Evolutionary conservation across 2,113 vertebrate genomes (phyloP).

Genomic region (Cinclus mexicanus): DNA sequence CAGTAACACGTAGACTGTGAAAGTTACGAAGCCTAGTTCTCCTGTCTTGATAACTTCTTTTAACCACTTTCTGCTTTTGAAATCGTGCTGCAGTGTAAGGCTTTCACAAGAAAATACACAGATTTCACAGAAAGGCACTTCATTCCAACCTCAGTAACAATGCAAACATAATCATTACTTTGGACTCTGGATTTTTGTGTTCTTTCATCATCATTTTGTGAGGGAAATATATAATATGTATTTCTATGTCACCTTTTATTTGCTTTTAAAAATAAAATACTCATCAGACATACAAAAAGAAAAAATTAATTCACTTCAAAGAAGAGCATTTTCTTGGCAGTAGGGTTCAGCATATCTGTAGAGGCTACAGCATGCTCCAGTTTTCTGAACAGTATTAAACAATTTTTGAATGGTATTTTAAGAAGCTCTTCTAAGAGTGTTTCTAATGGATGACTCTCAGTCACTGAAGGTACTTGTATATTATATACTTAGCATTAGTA

Average conservation of each 20-base stretch:
- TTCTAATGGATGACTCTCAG: not conserved
- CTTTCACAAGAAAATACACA: not conserved
- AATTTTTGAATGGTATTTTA: slow-evolving; percentile 5
- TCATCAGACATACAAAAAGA: not conserved
- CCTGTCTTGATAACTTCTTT: not conserved
- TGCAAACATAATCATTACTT: not conserved
- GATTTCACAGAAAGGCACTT: not conserved
- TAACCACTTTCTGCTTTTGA: not conserved
- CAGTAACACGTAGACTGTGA: not conserved
- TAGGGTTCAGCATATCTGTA: not conserved
- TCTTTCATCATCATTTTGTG: not conserved
- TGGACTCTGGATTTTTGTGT: not conserved
- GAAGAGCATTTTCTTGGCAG: not conserved
- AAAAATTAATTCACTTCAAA: slow-evolving; percentile 13
- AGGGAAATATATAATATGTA: not conserved
- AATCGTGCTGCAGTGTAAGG: not conserved
- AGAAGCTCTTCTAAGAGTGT: not conserved
- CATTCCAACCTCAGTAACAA: not conserved
- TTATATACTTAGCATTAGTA: not conserved
- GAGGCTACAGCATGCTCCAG: not conserved
- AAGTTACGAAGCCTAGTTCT: not conserved
- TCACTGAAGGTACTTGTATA: not conserved
- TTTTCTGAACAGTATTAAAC: not conserved
- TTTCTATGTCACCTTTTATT: not conserved
- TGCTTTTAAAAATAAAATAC: not conserved